These are phyloP conservation scores for Discoglossus pictus DNA, from an alignment of 2,797 vertebrate genomes.

Conservation along the genomic window DNA sequence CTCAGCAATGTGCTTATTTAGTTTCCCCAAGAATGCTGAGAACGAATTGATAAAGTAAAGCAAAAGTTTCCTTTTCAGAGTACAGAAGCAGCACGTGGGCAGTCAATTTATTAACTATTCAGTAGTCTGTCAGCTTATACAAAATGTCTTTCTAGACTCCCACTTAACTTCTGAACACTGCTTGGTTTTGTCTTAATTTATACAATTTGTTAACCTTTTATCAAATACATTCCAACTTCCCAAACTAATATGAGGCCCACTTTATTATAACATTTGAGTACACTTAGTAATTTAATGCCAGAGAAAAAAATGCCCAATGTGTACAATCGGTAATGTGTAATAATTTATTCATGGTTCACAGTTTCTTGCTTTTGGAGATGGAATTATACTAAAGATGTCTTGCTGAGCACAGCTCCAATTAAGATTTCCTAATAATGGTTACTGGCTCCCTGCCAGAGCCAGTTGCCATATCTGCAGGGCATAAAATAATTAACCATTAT, in stretches of 20 bases:
- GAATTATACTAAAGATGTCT: constrained; percentile 27
- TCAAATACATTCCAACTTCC: background rate
- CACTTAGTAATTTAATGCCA: constrained; percentile 6
- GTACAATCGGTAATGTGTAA: constrained; percentile 1
- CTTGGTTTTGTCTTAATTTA: background rate
- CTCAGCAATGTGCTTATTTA: constrained; percentile 20
- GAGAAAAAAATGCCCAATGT: background rate
- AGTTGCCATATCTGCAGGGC: constrained; percentile 31
- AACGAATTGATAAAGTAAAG: constrained; percentile 32
- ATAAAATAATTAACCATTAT: constrained; percentile 39
- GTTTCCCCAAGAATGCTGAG: constrained; percentile 20
- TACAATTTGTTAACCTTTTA: constrained; percentile 6
- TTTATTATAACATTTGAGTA: background rate
- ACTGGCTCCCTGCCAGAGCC: constrained; percentile 21
- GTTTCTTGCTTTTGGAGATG: constrained; percentile 29
- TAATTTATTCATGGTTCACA: constrained; percentile 16
- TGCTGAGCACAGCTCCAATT: constrained; percentile 42
- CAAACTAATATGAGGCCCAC: background rate
- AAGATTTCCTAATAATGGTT: constrained; percentile 14
- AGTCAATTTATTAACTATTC: constrained; percentile 34
- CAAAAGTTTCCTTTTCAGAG: constrained; percentile 3
- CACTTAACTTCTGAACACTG: constrained; percentile 19
- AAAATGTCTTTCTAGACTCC: constrained; percentile 28
- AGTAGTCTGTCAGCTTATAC: constrained; percentile 15
- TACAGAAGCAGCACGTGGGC: constrained; percentile 15